Evolutionary conservation across 2,797 vertebrate genomes (phyloP).

Genomic region (Tympanoctomys barrerae): DNA sequence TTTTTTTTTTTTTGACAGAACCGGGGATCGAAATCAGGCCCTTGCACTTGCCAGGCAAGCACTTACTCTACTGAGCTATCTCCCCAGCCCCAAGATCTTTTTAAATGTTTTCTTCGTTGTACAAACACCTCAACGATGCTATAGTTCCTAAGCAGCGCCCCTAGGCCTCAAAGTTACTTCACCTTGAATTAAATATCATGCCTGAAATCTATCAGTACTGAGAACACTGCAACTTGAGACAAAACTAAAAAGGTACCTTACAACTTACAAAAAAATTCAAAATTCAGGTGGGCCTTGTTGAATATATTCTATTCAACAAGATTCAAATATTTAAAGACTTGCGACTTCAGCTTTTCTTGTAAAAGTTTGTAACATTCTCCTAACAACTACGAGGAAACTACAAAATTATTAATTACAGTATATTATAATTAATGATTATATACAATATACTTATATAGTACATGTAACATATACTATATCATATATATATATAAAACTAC

Average conservation of each 20-base stretch:
- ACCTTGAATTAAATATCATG: conserved; percentile 15
- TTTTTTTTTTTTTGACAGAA: neutral
- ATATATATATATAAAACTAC: no score
- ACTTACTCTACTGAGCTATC: no score
- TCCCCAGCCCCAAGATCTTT: neutral
- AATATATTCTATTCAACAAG: conserved; percentile 6
- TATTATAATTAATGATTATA: no score
- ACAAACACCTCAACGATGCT: neutral
- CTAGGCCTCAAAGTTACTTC: neutral
- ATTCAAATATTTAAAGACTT: conserved; percentile 7
- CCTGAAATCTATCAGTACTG: conserved; percentile 9
- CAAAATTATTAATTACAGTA: neutral
- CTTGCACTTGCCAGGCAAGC: no score
- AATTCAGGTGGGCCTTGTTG: conserved; percentile 10
- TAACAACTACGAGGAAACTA: conserved; percentile 8
- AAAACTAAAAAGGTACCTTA: neutral
- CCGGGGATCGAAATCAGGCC: no score
- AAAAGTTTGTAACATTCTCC: neutral
- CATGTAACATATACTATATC: no score
- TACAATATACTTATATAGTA: no score
- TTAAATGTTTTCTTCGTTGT: neutral
- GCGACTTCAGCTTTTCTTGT: neutral
- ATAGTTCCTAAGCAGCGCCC: neutral
- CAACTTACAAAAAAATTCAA: conserved; percentile 36
- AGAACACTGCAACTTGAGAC: conserved; percentile 22